phyloP scores from a whole-genome alignment of 2,888 invertebrate genomes.

The Plagodis pulveraria region DNA sequence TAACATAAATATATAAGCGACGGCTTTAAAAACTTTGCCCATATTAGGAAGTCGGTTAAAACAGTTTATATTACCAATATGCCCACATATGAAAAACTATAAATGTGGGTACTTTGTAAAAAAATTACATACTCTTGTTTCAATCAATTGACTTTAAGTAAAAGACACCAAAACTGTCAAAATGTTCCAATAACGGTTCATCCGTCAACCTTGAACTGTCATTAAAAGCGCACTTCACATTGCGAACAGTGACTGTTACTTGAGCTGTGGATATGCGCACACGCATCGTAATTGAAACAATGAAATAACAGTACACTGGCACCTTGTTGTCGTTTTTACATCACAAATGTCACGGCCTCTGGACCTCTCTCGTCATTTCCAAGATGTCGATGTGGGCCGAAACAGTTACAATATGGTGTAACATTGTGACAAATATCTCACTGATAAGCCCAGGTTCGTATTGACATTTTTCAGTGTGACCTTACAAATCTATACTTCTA shows the following conservation, averaged over 20 bases:
- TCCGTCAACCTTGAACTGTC: slow-evolving; percentile 28
- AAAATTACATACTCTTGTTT: too few relatives aligned
- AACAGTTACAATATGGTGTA: slow-evolving; percentile 38
- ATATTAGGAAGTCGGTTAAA: too few relatives aligned
- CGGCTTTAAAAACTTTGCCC: too few relatives aligned
- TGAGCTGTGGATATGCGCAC: neutral
- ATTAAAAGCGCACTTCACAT: slow-evolving; percentile 9
- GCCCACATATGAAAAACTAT: too few relatives aligned
- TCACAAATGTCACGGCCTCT: slow-evolving; percentile 63
- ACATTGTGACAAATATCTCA: slow-evolving; percentile 3
- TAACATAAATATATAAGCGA: too few relatives aligned
- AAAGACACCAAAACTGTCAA: neutral
- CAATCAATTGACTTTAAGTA: too few relatives aligned
- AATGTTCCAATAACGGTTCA: slow-evolving; percentile 11
- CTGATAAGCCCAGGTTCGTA: too few relatives aligned
- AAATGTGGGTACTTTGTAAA: too few relatives aligned
- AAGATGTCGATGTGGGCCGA: slow-evolving; percentile 37
- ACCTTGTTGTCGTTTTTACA: slow-evolving; percentile 41
- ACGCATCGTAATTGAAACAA: slow-evolving; percentile 36
- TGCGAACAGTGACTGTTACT: slow-evolving; percentile 6
- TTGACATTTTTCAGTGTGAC: too few relatives aligned
- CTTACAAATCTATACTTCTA: too few relatives aligned
- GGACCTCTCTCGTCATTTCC: slow-evolving; percentile 45
- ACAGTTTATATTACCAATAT: too few relatives aligned
- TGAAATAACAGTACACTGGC: slow-evolving; percentile 39